These are phyloP conservation scores for Telmatherina bonti DNA, from an alignment of 2,797 vertebrate species.

Conservation along the genomic window DNA sequence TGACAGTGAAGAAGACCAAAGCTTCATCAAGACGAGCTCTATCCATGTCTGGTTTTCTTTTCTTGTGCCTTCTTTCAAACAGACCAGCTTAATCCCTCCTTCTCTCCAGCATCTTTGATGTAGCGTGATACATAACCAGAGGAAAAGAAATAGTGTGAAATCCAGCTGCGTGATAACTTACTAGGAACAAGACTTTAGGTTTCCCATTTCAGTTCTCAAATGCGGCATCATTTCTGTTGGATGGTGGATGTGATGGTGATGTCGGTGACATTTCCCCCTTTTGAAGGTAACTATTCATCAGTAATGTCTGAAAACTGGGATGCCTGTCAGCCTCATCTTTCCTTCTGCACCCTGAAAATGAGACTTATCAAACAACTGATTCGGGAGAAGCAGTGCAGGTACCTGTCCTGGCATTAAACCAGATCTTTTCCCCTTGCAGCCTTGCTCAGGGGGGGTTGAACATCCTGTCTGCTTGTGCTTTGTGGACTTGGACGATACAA, in stretches of 20 bases:
- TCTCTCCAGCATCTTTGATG: constrained; percentile 9
- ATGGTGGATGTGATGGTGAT: background rate
- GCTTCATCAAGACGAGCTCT: background rate
- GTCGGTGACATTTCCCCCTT: background rate
- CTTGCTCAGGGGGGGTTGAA: background rate
- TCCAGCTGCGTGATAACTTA: constrained; percentile 1
- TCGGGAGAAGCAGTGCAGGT: background rate
- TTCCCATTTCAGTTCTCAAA: background rate
- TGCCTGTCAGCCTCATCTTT: background rate
- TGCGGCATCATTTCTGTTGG: background rate
- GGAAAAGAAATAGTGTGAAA: constrained; percentile 1
- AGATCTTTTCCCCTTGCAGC: background rate
- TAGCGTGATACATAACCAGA: background rate
- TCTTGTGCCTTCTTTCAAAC: constrained; percentile 10
- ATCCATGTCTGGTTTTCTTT: constrained; percentile 7
- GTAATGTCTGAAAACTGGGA: too few species aligned
- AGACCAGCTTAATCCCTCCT: constrained; percentile 3
- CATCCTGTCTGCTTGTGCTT: too few species aligned
- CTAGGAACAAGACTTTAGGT: background rate
- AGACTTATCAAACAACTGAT: background rate
- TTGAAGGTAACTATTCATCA: background rate
- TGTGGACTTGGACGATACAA: background rate
- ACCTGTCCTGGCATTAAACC: background rate
- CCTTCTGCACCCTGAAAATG: background rate
- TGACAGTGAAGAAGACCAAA: constrained; percentile 1